Base-by-base conservation (phyloP, 2,113 vertebrate species). In the Pedionomus torquatus region DNA sequence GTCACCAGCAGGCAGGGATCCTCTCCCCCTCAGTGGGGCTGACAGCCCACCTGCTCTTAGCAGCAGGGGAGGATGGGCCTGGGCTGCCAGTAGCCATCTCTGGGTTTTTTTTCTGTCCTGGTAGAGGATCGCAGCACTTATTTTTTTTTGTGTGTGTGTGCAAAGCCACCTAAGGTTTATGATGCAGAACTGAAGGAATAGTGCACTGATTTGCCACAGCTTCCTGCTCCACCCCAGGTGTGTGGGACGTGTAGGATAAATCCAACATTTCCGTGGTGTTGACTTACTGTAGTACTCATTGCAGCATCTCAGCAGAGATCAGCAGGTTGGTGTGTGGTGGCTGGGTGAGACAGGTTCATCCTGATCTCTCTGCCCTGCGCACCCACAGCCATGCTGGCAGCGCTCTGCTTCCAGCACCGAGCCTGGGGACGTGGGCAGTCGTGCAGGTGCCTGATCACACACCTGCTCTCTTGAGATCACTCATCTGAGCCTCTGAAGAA, bases 331-430 rank as follows among this genome's bases (percentile, higher is more conserved):
- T 30, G 21, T 48, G 39, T 16, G 41, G 23, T 2, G 1, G 31
- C 31, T 39, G 71, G 10, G 8, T 2, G 17, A 68, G 43, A 31
- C 44, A 13, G 14, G 28, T 61, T 57, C 24, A 11, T 61, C 17
- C 24, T 18, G 4, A 2, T 30, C 35, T 63, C 25, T 31, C 43
- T 39, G 64, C 60, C 60, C 52, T 17, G 39, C 0, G 57, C 33
- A 28, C 5, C 43, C 31, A 1, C 39, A 46, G 57, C 71, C 4
- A 0, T 35, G 43, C 60, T 18, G 30, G 51, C 88, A 84, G 24
- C 1, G 4, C 46, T 70, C 9, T 0, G 7, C 8, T 33, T n/a
- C 23, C 55, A 70, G n/a, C 2, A 0, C 17, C 4, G 4, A 37
- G 78, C 74, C 19, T 23, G 61, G n/a, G 19, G 31, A 37, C 2